Conservation (phyloP, 2,797 vertebrate genomes). For the Ctenosaura bakeri region DNA sequence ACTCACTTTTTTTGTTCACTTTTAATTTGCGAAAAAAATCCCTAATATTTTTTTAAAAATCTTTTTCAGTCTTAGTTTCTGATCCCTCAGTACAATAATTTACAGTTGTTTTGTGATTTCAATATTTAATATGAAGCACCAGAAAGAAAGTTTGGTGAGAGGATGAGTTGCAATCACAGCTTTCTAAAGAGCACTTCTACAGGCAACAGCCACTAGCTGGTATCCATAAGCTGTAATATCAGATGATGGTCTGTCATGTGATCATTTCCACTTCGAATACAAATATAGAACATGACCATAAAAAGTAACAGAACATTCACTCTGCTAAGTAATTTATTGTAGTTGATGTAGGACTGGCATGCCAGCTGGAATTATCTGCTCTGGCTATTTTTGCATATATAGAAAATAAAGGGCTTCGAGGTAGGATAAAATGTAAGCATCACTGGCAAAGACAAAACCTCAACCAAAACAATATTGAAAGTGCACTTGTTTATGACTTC, state of each 20-base stretch:
- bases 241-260: constrained; percentile 80
- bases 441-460: constrained; percentile 52
- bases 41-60: constrained; percentile 51
- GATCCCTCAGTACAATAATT: constrained; percentile 39
- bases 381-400: constrained; percentile 73
- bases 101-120: constrained; percentile 53
- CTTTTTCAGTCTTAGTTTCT: constrained; percentile 36
- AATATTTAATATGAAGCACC: constrained; percentile 30
- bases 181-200: constrained; percentile 53
- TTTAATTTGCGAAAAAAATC: constrained; percentile 55
- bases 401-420: constrained; percentile 64
- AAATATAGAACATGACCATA: constrained; percentile 99
- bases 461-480: constrained; percentile 53
- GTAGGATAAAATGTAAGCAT: constrained; percentile 38
- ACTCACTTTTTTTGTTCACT: constrained; percentile 33
- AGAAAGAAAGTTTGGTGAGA: constrained; percentile 46
- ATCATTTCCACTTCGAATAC: constrained; percentile 82
- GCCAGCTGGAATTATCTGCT: constrained; percentile 82
- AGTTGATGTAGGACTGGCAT: constrained; percentile 78
- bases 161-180: constrained; percentile 39
- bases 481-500: constrained; percentile 40
- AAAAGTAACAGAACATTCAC: constrained; percentile 93
- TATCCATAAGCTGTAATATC: constrained; percentile 80
- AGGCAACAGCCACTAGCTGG: constrained; percentile 62
- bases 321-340: constrained; percentile 82